Conservation (phyloP, 2,113 vertebrate species). For the Passer montanus region DNA sequence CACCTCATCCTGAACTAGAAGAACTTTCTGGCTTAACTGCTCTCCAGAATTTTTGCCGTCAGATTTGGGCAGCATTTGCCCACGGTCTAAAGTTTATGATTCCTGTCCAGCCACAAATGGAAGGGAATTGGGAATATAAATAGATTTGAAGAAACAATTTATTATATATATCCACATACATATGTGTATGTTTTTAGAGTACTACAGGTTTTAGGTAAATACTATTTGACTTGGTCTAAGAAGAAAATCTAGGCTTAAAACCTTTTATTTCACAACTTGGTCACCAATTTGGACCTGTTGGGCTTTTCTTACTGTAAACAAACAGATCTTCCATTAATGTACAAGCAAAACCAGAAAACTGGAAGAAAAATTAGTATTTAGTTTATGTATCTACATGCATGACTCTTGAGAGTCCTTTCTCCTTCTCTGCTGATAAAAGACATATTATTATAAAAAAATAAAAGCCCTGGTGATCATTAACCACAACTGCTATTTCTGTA, state of each 20-base stretch:
- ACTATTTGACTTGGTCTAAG: neutral
- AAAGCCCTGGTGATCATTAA: neutral
- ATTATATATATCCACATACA: neutral
- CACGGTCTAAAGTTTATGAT: neutral
- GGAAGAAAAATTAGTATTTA: neutral
- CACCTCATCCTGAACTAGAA: neutral
- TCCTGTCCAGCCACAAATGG: neutral
- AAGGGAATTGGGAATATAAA: neutral
- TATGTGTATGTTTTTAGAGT: neutral
- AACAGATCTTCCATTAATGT: neutral
- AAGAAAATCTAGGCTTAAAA: neutral
- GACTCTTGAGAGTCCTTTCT: neutral
- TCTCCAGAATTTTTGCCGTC: neutral
- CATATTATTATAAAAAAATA: conserved; percentile 6
- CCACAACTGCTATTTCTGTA: conserved; percentile 8
- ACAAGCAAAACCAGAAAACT: neutral
- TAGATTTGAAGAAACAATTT: neutral
- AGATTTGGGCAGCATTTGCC: neutral
- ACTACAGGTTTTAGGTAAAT: neutral
- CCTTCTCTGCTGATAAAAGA: conserved; percentile 13
- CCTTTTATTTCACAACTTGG: neutral
- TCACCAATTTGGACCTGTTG: neutral
- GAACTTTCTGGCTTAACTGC: neutral
- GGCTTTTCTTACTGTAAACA: neutral
- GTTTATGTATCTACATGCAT: neutral